A percentile compares a stretch with the other conserved stretches of the same genome.
Conservation (phyloP, 2,797 vertebrate species). For the Buceros bicornis region DNA sequence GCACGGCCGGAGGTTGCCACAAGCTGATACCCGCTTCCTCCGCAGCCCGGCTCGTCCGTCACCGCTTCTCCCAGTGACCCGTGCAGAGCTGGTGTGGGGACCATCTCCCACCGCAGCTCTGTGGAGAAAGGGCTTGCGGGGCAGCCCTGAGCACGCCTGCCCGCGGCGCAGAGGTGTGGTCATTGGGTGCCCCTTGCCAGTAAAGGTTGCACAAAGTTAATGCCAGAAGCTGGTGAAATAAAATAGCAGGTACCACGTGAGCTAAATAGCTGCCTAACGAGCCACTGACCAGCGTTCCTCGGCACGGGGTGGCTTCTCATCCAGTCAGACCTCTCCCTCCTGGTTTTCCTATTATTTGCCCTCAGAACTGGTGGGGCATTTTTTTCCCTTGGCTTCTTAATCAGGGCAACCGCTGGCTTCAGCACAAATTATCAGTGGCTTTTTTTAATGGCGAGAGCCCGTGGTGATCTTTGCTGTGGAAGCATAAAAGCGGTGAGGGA, state of each 20-base stretch:
- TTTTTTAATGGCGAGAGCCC: background rate
- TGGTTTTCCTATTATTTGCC: background rate
- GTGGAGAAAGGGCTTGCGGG: background rate
- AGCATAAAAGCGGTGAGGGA: background rate
- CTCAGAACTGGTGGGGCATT: background rate
- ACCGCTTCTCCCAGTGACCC: background rate
- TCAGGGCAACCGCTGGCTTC: background rate
- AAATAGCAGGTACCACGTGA: background rate
- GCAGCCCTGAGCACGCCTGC: background rate
- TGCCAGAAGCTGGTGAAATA: background rate
- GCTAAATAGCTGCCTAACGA: background rate
- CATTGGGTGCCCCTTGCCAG: background rate
- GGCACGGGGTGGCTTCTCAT: background rate
- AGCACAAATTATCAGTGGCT: background rate
- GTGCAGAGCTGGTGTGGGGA: background rate
- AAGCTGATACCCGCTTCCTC: background rate
- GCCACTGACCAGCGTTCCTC: background rate
- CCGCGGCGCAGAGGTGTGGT: background rate
- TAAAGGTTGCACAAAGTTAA: background rate
- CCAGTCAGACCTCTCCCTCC: background rate
- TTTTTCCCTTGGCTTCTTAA: background rate
- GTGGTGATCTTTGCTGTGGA: background rate
- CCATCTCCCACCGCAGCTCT: background rate
- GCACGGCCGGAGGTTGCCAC: background rate
- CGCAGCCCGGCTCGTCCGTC: background rate